These are phyloP conservation scores for Lasioglossum morio DNA, from an alignment of 2,888 invertebrate species.

Conservation along the genomic window DNA sequence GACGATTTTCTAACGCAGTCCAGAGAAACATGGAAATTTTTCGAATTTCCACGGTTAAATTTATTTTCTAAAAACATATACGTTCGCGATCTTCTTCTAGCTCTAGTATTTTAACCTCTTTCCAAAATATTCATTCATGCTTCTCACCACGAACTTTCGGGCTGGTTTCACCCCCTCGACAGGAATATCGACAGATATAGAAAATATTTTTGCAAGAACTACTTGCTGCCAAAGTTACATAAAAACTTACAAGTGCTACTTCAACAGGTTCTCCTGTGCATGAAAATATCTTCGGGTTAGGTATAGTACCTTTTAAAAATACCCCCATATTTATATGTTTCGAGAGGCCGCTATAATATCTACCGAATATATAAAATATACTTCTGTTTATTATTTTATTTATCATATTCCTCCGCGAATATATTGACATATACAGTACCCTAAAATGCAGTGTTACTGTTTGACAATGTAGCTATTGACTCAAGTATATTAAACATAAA, in stretches of 20 bases:
- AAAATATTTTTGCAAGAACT: neutral
- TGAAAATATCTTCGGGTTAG: neutral
- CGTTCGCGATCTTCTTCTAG: neutral
- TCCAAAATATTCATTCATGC: too few relatives aligned
- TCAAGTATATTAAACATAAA: too few relatives aligned
- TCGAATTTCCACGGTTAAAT: neutral
- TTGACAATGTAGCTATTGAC: too few relatives aligned
- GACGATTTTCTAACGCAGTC: neutral
- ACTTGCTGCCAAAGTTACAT: neutral
- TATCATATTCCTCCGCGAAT: too few relatives aligned
- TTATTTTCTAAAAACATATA: neutral
- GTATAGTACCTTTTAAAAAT: neutral
- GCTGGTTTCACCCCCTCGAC: neutral
- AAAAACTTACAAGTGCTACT: neutral
- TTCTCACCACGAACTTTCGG: neutral
- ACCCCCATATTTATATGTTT: neutral
- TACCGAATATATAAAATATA: too few relatives aligned
- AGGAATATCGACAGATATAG: neutral
- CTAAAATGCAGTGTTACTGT: too few relatives aligned
- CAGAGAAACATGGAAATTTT: neutral
- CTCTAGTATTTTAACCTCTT: neutral
- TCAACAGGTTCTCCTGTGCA: neutral
- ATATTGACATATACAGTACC: too few relatives aligned
- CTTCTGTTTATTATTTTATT: too few relatives aligned
- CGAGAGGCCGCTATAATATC: neutral